Conservation (phyloP, 92 coral and sea anemone genomes). For the Hydrozoanthus gracilis region DNA sequence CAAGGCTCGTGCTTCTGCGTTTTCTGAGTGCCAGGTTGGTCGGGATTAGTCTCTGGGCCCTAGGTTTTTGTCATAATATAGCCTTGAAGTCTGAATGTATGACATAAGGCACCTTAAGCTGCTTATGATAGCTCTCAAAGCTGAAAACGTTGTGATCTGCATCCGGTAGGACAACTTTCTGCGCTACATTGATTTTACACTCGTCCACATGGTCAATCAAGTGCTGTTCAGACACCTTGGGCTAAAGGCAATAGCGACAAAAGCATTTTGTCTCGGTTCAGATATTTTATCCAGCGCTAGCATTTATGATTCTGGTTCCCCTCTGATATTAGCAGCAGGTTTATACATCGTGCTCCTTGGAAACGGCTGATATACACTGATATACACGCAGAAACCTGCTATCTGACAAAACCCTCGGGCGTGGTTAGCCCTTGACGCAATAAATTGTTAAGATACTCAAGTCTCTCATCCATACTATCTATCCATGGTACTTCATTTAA, state of each 20-base stretch:
- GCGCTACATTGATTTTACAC: not conserved
- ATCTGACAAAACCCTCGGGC: too few relatives aligned
- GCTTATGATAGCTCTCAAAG: not conserved
- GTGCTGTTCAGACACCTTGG: not conserved
- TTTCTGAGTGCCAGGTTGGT: not conserved
- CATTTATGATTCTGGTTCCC: not conserved
- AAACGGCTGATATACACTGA: slow-evolving; percentile 8
- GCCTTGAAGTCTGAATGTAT: not conserved
- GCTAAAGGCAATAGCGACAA: not conserved
- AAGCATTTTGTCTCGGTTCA: not conserved
- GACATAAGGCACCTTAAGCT: not conserved
- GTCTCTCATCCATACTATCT: not conserved
- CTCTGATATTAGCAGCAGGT: slow-evolving; percentile 17
- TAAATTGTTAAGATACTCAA: not conserved
- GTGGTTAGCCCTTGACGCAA: not conserved
- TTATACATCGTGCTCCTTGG: not conserved
- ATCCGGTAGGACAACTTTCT: slow-evolving; percentile 2
- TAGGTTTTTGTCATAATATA: not conserved
- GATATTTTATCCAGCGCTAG: slow-evolving; percentile 1
- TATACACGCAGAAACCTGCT: too few relatives aligned
- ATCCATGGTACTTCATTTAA: not conserved
- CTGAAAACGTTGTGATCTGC: not conserved
- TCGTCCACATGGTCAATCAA: slow-evolving; percentile 6
- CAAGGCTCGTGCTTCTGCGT: not conserved
- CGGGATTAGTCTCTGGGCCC: not conserved